Base-by-base conservation (phyloP, 2,888 invertebrate species). In the Chorisops tibialis region DNA sequence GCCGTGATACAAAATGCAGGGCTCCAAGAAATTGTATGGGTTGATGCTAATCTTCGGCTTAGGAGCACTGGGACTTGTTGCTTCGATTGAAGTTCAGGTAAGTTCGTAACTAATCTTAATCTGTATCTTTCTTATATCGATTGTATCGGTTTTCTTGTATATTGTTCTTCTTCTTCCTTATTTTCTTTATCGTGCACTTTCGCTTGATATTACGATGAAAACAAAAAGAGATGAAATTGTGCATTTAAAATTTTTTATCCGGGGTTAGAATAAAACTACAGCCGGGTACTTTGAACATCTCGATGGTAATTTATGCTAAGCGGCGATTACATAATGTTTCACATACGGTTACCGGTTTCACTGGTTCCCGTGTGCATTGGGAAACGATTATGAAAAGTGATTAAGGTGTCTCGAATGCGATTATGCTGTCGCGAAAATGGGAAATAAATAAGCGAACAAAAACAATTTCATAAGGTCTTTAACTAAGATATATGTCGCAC, bases 241-340 rank as follows among this genome's bases (percentile, higher is more conserved):
- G n/a, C n/a, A n/a, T n/a, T n/a, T n/a, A n/a, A n/a, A n/a, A n/a
- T 18, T 18, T 6, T 45, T 45, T 18, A 7, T 11, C 12, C 45
- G 11, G 19, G 3, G 12, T 45, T 11, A 45, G 11, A 45, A 18
- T 45, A 2, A 45, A 19, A 11, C 5, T 19, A 12, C 5, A 18
- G 16, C 14, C 19, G 45, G 7, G 45, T 30, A 30, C 7, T 30
- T 14, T 14, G 30, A n/a, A 2, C 18, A 50, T 30, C 30, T 30
- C 30, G 30, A 24, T 30, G 49, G 14, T n/a, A 21, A 22, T 48
- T 21, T 14, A 50, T 50, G 49, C 49, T 30, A 50, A 50, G 24
- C 30, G 7, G 22, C 22, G 12, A 14, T 14, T 16, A 4, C 16
- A 30, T 50, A 30, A 30, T 30, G 35, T 16, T 14, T 24, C 14